A percentile compares a stretch with the other conserved stretches of the same genome.
phyloP scores from a whole-genome alignment of 35 echinoderm and acorn worm species.

The Eucidaris tribuloides region DNA sequence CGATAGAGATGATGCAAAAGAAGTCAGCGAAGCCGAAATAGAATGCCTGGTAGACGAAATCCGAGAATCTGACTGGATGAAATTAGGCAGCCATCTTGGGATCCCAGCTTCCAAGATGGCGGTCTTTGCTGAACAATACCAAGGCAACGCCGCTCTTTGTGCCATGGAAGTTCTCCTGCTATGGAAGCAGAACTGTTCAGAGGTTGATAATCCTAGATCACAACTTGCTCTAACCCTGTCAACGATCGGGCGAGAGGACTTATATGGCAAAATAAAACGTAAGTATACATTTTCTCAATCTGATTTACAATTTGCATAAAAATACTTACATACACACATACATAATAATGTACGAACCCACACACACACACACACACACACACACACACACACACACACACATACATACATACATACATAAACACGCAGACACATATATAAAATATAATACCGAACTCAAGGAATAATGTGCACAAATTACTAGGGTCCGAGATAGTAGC shows the following conservation, averaged over 20 bases:
- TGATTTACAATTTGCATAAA: too few relatives aligned
- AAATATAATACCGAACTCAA: too few relatives aligned
- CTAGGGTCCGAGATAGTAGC: too few relatives aligned
- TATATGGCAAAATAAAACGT: conserved; percentile 13
- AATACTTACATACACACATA: too few relatives aligned
- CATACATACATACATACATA: too few relatives aligned
- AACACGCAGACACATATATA: too few relatives aligned
- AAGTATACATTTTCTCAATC: too few relatives aligned
- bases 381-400: too few relatives aligned
- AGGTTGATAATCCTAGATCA: background rate
- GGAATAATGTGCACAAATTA: too few relatives aligned
- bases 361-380: too few relatives aligned
- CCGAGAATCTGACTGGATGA: background rate
- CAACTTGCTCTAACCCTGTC: conserved; percentile 5
- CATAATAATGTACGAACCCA: too few relatives aligned
- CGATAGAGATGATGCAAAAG: too few relatives aligned
- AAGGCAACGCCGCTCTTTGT: background rate
- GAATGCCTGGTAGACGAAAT: background rate
- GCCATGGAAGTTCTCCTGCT: conserved; percentile 2
- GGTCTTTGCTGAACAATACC: background rate
- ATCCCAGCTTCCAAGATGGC: background rate
- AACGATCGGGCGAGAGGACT: background rate
- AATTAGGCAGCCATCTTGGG: conserved; percentile 10
- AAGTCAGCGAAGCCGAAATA: background rate
- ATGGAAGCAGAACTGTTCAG: conserved; percentile 28